Percentiles rank a stretch among this genome's conserved stretches.
Evolutionary conservation across 2,797 vertebrate genomes (phyloP).

Genomic region (Coluber constrictor): DNA sequence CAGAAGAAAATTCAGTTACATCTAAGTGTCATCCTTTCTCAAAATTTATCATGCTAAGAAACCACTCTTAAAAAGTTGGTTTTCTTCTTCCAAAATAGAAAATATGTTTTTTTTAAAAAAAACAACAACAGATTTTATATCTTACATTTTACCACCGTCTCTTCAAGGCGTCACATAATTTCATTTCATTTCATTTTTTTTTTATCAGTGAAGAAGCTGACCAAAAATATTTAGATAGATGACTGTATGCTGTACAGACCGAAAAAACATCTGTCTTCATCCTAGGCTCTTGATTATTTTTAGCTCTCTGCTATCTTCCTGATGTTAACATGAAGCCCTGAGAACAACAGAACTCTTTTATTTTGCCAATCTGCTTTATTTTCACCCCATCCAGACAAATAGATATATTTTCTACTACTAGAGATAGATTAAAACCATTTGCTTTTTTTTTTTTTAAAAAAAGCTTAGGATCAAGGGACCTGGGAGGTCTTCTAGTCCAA

Average conservation of each 20-base stretch:
- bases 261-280: constrained; percentile 61
- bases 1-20: neutral
- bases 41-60: neutral
- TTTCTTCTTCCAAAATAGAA: neutral
- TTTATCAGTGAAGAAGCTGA: constrained; percentile 53
- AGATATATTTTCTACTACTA: neutral
- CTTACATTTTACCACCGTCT: constrained; percentile 11
- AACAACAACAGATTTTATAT: neutral
- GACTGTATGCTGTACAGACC: constrained; percentile 55
- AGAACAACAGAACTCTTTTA: constrained; percentile 27
- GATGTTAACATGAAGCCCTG: constrained; percentile 32
- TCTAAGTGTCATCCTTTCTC: neutral
- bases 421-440: neutral
- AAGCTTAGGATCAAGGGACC: too few species aligned
- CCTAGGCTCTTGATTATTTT: constrained; percentile 57
- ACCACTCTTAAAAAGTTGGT: neutral
- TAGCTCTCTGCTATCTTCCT: constrained; percentile 48
- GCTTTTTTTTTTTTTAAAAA: neutral
- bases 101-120: too few species aligned
- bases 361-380: neutral
- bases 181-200: constrained; percentile 54
- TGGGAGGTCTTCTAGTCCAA: too few species aligned
- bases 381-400: neutral
- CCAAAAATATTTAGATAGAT: constrained; percentile 63
- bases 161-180: constrained; percentile 34